Conservation (phyloP, 2,888 invertebrate genomes). For the Trissolcus japonicus region DNA sequence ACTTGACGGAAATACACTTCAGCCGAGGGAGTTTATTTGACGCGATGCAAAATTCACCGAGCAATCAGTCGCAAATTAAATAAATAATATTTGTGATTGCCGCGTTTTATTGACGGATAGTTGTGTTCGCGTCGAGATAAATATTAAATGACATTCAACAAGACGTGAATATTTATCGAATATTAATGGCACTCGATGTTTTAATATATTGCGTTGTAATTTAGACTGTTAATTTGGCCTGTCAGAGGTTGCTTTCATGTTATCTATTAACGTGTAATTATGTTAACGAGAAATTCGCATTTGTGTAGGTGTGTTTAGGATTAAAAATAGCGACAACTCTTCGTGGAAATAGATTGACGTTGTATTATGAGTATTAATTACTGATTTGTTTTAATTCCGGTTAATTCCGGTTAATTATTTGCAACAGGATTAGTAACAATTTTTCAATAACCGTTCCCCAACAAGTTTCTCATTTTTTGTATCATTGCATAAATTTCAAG, state of each 20-base stretch:
- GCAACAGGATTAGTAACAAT: no score
- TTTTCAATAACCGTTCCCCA: no score
- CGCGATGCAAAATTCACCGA: no score
- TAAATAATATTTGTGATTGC: conserved; percentile 26
- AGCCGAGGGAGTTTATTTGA: no score
- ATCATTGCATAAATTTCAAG: no score
- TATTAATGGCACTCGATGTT: conserved; percentile 30
- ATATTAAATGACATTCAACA: conserved; percentile 37
- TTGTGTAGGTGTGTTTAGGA: conserved; percentile 5
- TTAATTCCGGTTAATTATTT: neutral
- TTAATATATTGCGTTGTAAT: conserved; percentile 25
- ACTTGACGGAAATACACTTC: no score
- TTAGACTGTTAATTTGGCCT: conserved; percentile 35
- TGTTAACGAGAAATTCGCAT: conserved; percentile 23
- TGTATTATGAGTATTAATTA: conserved; percentile 2
- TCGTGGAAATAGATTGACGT: conserved; percentile 1
- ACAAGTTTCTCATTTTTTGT: no score
- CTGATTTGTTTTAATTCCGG: neutral
- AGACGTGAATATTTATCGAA: conserved; percentile 25
- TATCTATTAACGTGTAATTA: conserved; percentile 21
- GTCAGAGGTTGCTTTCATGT: conserved; percentile 25
- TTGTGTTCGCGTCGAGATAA: conserved; percentile 11
- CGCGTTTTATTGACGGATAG: conserved; percentile 20
- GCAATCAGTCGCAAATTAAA: conserved; percentile 2
- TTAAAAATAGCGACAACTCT: conserved; percentile 7